Conservation (phyloP, 1,140 invertebrate genomes). For the Meloidogyne hapla region DNA sequence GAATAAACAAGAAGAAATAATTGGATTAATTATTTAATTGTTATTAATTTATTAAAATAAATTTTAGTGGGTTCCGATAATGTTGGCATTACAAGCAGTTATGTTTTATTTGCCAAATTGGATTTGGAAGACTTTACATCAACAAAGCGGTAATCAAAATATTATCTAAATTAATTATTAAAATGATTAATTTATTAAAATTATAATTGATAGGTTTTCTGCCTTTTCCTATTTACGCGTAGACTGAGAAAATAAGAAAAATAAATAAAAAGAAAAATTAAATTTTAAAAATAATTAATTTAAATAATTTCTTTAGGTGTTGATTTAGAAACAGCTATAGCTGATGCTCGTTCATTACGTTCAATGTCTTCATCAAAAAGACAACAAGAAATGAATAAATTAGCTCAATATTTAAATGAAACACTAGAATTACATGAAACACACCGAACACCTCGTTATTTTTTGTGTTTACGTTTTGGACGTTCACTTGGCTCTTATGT, state of each 20-base stretch:
- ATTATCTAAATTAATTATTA: background rate
- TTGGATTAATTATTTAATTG: too few relatives aligned
- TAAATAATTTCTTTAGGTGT: constrained; percentile 36
- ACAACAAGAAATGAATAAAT: constrained; percentile 44
- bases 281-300: background rate
- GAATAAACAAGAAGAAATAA: too few relatives aligned
- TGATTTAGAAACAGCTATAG: constrained; percentile 53
- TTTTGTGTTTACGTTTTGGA: constrained; percentile 57
- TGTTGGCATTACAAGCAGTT: constrained; percentile 67
- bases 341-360: constrained; percentile 53
- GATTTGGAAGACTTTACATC: constrained; percentile 68
- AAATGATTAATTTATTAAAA: too few relatives aligned
- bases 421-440: constrained; percentile 52
- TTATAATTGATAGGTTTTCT: too few relatives aligned
- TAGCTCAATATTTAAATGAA: constrained; percentile 53
- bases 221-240: too few relatives aligned
- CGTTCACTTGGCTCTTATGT: constrained; percentile 67
- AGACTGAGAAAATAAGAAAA: too few relatives aligned
- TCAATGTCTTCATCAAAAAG: constrained; percentile 42
- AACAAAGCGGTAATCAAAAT: constrained; percentile 65
- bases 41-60: background rate
- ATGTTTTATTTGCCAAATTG: constrained; percentile 68
- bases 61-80: constrained; percentile 63
- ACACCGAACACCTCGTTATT: constrained; percentile 31
- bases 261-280: background rate